Evolutionary conservation across 2,888 invertebrate species (phyloP).

Genomic region (Pollenia griseotomentosa): DNA sequence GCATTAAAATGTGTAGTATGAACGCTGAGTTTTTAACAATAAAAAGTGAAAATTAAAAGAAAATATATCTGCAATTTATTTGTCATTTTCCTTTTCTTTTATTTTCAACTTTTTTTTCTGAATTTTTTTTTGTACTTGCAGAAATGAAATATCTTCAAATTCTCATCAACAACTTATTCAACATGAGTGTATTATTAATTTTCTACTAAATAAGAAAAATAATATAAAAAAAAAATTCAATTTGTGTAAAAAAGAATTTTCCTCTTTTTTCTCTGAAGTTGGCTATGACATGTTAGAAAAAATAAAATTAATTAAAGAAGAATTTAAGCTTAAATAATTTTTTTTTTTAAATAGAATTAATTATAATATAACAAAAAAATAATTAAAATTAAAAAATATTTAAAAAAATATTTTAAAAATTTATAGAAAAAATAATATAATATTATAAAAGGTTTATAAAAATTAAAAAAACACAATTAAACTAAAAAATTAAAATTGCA

Average conservation of each 20-base stretch:
- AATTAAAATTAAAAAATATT: background rate
- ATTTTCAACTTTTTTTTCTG: background rate
- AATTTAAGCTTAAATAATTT: background rate
- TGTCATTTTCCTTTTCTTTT: slow-evolving; percentile 42
- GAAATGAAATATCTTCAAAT: slow-evolving; percentile 34
- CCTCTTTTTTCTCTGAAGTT: background rate
- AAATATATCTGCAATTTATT: slow-evolving; percentile 47
- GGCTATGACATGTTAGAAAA: background rate
- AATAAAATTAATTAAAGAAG: background rate
- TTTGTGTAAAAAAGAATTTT: background rate
- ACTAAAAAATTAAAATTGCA: background rate
- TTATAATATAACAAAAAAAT: background rate
- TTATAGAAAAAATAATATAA: too few relatives aligned
- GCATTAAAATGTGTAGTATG: slow-evolving; percentile 39
- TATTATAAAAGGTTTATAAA: too few relatives aligned
- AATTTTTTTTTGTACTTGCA: slow-evolving; percentile 1
- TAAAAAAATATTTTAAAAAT: background rate
- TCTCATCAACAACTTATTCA: slow-evolving; percentile 14
- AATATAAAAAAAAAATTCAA: slow-evolving; percentile 13
- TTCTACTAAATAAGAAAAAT: slow-evolving; percentile 21
- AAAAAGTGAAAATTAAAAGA: slow-evolving; percentile 58
- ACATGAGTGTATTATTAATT: slow-evolving; percentile 39
- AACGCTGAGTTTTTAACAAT: slow-evolving; percentile 56
- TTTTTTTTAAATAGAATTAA: background rate
- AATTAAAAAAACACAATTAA: background rate